Conservation (phyloP, 2,113 vertebrate genomes). For the Lichenostomus cassidix region DNA sequence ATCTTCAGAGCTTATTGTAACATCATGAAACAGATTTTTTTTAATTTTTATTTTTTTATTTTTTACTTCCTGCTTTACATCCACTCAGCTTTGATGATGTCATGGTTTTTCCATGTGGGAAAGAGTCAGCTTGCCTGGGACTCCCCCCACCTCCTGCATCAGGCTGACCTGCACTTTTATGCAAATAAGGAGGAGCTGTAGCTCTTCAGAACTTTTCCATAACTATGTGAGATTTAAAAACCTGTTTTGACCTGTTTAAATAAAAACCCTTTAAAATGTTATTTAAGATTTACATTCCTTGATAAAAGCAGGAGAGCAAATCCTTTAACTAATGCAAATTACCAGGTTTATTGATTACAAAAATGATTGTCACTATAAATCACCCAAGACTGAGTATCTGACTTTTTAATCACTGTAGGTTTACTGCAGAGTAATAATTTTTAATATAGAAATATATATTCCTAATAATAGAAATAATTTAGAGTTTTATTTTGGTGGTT, state of each 20-base stretch:
- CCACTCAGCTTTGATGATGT: conserved; percentile 75
- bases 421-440: background rate
- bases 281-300: background rate
- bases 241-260: conserved; percentile 24
- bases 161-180: conserved; percentile 67
- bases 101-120: conserved; percentile 86
- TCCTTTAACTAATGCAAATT: background rate
- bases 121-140: conserved; percentile 77
- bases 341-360: background rate
- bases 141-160: conserved; percentile 74
- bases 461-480: background rate
- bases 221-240: conserved; percentile 67
- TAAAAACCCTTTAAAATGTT: background rate
- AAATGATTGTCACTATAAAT: background rate
- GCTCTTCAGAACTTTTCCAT: conserved; percentile 76
- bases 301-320: background rate
- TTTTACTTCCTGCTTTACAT: conserved; percentile 76
- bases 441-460: background rate
- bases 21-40: background rate
- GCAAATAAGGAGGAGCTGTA: conserved; percentile 77
- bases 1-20: background rate
- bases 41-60: background rate
- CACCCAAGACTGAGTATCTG: background rate
- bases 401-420: background rate
- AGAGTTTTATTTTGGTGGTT: background rate